Conservation (phyloP, 2,888 invertebrate genomes). For the Meta bourneti region DNA sequence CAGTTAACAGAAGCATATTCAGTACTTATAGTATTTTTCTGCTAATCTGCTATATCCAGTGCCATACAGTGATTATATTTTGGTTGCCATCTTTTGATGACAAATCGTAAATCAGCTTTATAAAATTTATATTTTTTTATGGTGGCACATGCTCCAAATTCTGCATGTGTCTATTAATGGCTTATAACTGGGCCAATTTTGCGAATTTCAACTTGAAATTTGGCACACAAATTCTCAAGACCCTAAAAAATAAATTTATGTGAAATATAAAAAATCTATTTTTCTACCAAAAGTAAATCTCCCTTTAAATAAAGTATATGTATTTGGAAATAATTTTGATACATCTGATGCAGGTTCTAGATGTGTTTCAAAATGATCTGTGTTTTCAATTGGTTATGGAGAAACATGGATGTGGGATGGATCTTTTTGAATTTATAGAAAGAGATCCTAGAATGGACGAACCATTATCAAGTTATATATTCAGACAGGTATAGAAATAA, state of each 20-base stretch:
- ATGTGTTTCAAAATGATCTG: constrained; percentile 86
- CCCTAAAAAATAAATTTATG: background rate
- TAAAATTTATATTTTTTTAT: too few relatives aligned
- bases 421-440: constrained; percentile 89
- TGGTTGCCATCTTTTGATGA: too few relatives aligned
- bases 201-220: too few relatives aligned
- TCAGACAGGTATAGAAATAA: constrained; percentile 84
- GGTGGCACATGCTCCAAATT: too few relatives aligned
- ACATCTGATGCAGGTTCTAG: constrained; percentile 83
- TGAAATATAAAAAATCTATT: too few relatives aligned
- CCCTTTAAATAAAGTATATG: background rate
- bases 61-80: too few relatives aligned
- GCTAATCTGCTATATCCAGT: too few relatives aligned
- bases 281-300: background rate
- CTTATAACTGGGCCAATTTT: background rate
- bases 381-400: constrained; percentile 90
- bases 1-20: too few relatives aligned
- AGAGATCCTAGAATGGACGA: constrained; percentile 86
- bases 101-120: too few relatives aligned
- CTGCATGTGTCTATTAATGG: too few relatives aligned
- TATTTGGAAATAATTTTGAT: background rate
- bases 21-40: too few relatives aligned
- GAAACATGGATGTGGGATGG: constrained; percentile 88
- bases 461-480: constrained; percentile 86
- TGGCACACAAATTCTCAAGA: background rate